phyloP scores from a whole-genome alignment of 2,888 invertebrate species.

The Pseudococcus longispinus region DNA sequence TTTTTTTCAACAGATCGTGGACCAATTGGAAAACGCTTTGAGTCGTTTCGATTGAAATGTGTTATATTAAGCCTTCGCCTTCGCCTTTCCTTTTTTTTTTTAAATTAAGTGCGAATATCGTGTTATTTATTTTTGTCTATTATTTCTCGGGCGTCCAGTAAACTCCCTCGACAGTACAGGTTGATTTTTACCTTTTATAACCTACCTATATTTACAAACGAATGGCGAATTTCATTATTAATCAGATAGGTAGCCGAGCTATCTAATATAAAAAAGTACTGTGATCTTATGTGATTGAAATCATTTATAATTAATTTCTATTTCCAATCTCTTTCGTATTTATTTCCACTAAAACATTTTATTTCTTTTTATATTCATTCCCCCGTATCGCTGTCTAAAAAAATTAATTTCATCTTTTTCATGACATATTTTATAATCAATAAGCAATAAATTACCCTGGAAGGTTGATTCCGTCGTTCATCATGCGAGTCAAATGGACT shows the following conservation, averaged over 20 bases:
- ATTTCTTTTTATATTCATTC: constrained; percentile 5
- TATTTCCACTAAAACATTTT: not conserved
- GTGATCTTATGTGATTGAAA: constrained; percentile 39
- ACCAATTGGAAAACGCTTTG: constrained; percentile 48
- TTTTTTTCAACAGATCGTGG: constrained; percentile 10
- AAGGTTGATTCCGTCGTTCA: not conserved
- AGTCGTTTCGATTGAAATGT: constrained; percentile 39
- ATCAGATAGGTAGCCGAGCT: not conserved
- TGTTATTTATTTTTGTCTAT: not conserved
- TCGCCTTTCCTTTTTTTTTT: not conserved
- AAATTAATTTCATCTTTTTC: not conserved
- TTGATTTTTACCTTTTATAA: not conserved
- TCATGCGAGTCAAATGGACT: not conserved
- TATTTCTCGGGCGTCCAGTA: not conserved
- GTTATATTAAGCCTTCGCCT: not conserved
- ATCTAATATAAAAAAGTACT: not conserved
- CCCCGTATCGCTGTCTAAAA: not conserved
- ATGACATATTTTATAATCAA: not conserved
- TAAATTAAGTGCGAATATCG: not conserved
- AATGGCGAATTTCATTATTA: not conserved
- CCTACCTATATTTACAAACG: too few relatives aligned
- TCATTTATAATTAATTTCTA: constrained; percentile 5
- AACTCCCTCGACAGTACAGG: not conserved
- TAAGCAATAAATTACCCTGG: not conserved
- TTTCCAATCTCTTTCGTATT: not conserved